A percentile compares a stretch with the other conserved stretches of the same genome.
Evolutionary conservation across 2,797 vertebrate species (phyloP).

Genomic region (Smutsia gigantea): DNA sequence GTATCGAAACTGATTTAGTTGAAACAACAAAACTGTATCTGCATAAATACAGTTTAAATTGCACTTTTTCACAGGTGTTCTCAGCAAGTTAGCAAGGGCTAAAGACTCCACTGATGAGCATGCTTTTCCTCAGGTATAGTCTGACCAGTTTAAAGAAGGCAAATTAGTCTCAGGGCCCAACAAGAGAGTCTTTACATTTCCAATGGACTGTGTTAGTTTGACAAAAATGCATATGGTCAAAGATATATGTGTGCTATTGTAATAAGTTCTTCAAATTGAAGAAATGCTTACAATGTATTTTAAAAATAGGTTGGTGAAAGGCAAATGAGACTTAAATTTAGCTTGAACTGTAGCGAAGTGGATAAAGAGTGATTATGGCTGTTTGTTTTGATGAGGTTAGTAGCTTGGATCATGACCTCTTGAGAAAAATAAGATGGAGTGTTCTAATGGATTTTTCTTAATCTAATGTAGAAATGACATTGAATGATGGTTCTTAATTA

Average conservation of each 20-base stretch:
- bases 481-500: conserved; percentile 82
- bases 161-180: neutral
- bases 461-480: conserved; percentile 70
- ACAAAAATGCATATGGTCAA: conserved; percentile 44
- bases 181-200: conserved; percentile 30
- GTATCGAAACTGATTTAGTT: conserved; percentile 4
- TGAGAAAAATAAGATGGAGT: conserved; percentile 78
- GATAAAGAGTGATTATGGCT: conserved; percentile 80
- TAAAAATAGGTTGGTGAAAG: conserved; percentile 35
- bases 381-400: conserved; percentile 80
- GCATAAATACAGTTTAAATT: neutral
- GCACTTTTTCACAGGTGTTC: neutral
- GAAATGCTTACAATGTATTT: conserved; percentile 30
- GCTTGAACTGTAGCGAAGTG: conserved; percentile 60
- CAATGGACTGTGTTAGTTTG: neutral
- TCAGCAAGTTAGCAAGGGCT: neutral
- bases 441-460: conserved; percentile 57
- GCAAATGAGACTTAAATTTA: conserved; percentile 72
- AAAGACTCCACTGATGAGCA: neutral
- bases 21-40: neutral
- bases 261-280: neutral
- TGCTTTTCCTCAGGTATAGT: neutral
- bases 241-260: conserved; percentile 18
- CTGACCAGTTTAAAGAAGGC: neutral
- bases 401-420: conserved; percentile 75